These are phyloP conservation scores for Cranoglanis bouderius DNA, from an alignment of 2,113 vertebrate species.

Conservation along the genomic window DNA sequence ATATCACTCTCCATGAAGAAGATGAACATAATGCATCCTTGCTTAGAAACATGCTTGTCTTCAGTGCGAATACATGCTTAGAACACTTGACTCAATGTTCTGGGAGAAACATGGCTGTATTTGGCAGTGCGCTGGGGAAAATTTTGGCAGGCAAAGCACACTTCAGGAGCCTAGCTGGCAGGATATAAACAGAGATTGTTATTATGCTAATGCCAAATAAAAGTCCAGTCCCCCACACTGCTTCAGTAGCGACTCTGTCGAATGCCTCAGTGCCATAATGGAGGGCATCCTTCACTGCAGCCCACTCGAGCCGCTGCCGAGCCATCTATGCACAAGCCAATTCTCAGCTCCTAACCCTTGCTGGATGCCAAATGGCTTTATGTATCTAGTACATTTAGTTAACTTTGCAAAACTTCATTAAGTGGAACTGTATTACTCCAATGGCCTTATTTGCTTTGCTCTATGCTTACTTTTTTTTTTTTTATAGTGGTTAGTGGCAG, in stretches of 20 bases:
- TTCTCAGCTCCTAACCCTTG: slow-evolving; percentile 11
- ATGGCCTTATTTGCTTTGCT: background rate
- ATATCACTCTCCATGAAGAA: background rate
- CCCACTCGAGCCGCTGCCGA: slow-evolving; percentile 24
- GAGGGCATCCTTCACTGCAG: slow-evolving; percentile 30
- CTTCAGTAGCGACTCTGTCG: slow-evolving; percentile 19
- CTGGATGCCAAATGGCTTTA: slow-evolving; percentile 30
- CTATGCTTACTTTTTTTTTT: background rate
- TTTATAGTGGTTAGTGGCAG: background rate
- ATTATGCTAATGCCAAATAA: slow-evolving; percentile 55
- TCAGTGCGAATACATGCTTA: slow-evolving; percentile 4
- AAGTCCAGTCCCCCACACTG: slow-evolving; percentile 36
- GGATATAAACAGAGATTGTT: slow-evolving; percentile 57
- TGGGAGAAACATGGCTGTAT: slow-evolving; percentile 19
- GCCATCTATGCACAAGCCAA: slow-evolving; percentile 33
- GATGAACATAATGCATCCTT: background rate
- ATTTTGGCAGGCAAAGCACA: slow-evolving; percentile 25
- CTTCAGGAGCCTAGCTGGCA: slow-evolving; percentile 39
- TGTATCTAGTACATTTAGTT: slow-evolving; percentile 19
- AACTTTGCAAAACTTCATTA: slow-evolving; percentile 30
- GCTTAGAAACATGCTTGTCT: background rate
- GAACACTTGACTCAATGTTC: slow-evolving; percentile 17
- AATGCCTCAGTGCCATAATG: slow-evolving; percentile 29
- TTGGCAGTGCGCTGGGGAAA: slow-evolving; percentile 23
- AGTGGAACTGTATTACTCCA: background rate